A percentile compares a stretch with the other conserved stretches of the same genome.
phyloP scores from a whole-genome alignment of 2,888 invertebrate species.

The Carpatolechia fugitivella region DNA sequence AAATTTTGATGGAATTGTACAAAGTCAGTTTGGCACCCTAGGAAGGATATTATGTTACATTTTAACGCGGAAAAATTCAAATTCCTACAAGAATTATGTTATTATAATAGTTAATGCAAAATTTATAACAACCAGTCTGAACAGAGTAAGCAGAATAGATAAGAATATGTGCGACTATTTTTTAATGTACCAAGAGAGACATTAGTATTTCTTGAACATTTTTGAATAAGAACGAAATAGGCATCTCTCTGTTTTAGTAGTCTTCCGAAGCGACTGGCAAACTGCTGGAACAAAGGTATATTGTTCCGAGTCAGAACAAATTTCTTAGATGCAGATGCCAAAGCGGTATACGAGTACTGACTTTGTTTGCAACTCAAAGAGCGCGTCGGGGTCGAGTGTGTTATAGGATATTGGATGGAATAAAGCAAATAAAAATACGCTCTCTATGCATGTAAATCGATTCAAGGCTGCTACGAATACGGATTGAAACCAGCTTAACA shows the following conservation, averaged over 20 bases:
- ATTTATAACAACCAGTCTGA: too few species aligned
- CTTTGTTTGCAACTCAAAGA: constrained; percentile 26
- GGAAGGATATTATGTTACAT: too few species aligned
- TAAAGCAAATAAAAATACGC: constrained; percentile 32
- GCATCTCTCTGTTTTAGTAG: neutral
- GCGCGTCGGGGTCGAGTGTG: constrained; percentile 10
- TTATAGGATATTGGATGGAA: constrained; percentile 27
- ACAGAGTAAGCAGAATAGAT: too few species aligned
- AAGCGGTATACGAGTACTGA: constrained; percentile 15
- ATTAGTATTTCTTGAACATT: too few species aligned
- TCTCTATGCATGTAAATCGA: constrained; percentile 71
- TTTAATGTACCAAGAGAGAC: too few species aligned
- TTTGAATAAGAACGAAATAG: too few species aligned
- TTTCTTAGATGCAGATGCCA: constrained; percentile 15
- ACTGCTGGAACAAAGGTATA: constrained; percentile 9
- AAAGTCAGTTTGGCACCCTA: too few species aligned
- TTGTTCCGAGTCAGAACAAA: constrained; percentile 10
- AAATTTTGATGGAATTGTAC: too few species aligned
- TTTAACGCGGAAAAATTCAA: too few species aligned
- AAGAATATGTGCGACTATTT: too few species aligned
- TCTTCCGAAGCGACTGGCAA: neutral
- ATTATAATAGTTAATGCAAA: too few species aligned
- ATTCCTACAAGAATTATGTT: too few species aligned
- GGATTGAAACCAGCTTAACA: constrained; percentile 67
- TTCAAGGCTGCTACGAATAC: constrained; percentile 52